Evolutionary conservation across 2,888 invertebrate genomes (phyloP), one percentile per base, ranked within the genome.

Genomic region (Fragum whitleyi): DNA sequence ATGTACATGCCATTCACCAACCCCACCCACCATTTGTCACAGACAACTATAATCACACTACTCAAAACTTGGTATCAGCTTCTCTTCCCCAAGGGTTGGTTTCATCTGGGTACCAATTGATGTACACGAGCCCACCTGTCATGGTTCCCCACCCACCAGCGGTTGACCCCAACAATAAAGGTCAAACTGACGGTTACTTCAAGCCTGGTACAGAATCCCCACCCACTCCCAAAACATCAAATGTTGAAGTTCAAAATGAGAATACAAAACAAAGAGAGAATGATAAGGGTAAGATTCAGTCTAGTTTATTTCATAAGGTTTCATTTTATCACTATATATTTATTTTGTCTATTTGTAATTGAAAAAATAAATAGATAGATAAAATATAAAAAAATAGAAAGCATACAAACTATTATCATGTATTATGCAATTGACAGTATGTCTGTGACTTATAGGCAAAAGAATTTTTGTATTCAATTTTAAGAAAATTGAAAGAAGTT

Each of bases 281-380:
- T 71, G 79, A 82, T n/a, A 79, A 83, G 55, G 77, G 79, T 76
- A 74, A 47, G 65, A 36, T n/a, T 62, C 51, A n/a, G n/a, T n/a
- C n/a, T n/a, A n/a, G n/a, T n/a, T n/a, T n/a, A n/a, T n/a, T n/a
- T n/a, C n/a, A n/a, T n/a, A n/a, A n/a, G n/a, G n/a, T n/a, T n/a
- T n/a, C n/a, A n/a, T n/a, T n/a, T n/a, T n/a, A n/a, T n/a, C n/a
- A n/a, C n/a, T n/a, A n/a, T n/a, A n/a, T n/a, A n/a, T n/a, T n/a
- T n/a, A n/a, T n/a, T n/a, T n/a, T n/a, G n/a, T n/a, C n/a, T n/a
- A n/a, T n/a, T n/a, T n/a, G n/a, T n/a, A n/a, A n/a, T n/a, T n/a
- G n/a, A n/a, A n/a, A n/a, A n/a, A n/a, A n/a, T n/a, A n/a, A n/a
- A n/a, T n/a, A n/a, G n/a, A n/a, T n/a, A n/a, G n/a, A n/a, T n/a